Conservation (phyloP, 2,113 vertebrate genomes). For the Hydrochoerus hydrochaeris region DNA sequence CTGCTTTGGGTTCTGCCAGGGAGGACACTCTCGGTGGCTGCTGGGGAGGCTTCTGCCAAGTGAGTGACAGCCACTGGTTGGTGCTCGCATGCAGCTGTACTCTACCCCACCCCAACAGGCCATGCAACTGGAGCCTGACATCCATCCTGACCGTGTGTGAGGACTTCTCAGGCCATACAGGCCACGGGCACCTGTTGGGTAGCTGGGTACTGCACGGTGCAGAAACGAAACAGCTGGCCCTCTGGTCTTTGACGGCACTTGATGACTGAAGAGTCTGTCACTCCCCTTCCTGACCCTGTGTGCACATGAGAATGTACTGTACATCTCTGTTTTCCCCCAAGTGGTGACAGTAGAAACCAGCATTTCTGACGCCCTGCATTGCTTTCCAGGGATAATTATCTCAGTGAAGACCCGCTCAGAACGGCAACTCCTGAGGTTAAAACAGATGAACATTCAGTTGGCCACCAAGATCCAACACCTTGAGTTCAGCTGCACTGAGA, state of each 20-base stretch:
- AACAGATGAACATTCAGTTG: slow-evolving; percentile 92
- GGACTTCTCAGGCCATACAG: background rate
- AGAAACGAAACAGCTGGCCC: background rate
- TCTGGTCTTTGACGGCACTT: too few species aligned
- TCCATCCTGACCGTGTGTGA: background rate
- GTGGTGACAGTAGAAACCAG: background rate
- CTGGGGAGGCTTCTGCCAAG: background rate
- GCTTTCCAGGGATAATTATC: slow-evolving; percentile 92
- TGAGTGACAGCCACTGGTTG: background rate
- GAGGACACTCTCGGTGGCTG: background rate
- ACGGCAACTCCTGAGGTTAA: slow-evolving; percentile 91
- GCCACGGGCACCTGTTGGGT: background rate
- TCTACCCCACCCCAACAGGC: background rate
- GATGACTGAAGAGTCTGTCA: background rate
- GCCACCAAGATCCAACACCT: slow-evolving; percentile 90
- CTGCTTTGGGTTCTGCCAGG: background rate
- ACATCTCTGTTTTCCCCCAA: background rate
- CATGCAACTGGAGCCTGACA: background rate
- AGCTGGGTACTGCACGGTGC: background rate
- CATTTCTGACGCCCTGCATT: background rate
- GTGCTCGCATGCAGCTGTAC: accelerated
- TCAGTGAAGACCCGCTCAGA: slow-evolving; percentile 94
- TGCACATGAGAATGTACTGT: background rate
- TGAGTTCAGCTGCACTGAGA: slow-evolving; percentile 88
- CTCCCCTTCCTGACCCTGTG: background rate